Percentiles rank a stretch among this genome's conserved stretches.
Conservation (phyloP, 2,888 invertebrate genomes). For the Bembecia ichneumoniformis region DNA sequence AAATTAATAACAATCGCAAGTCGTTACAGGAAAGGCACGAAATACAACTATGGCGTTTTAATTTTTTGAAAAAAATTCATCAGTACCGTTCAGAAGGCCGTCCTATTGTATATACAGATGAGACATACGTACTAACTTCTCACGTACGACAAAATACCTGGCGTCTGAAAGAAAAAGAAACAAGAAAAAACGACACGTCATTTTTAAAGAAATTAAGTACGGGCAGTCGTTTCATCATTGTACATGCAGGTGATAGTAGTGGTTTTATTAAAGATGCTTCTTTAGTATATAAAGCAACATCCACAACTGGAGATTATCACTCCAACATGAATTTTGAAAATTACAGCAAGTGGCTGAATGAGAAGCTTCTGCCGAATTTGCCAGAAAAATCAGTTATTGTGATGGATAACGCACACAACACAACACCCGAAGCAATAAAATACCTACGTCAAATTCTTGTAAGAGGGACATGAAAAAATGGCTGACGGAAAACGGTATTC, state of each 20-base stretch:
- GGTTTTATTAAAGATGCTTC: conserved; percentile 18
- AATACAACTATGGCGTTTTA: not conserved
- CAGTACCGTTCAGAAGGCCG: not conserved
- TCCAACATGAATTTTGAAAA: no score
- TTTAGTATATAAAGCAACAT: conserved; percentile 14
- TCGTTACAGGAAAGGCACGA: not conserved
- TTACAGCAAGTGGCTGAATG: no score
- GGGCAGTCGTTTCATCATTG: conserved; percentile 13
- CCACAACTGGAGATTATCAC: conserved; percentile 15
- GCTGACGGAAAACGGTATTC: not conserved
- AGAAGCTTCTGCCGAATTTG: conserved; percentile 16
- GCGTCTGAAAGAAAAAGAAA: conserved; percentile 8
- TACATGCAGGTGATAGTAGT: conserved; percentile 15
- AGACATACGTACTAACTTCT: conserved; percentile 9
- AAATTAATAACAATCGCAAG: not conserved
- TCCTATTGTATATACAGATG: conserved; percentile 3
- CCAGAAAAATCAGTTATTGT: conserved; percentile 12
- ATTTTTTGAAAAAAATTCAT: no score
- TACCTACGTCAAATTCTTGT: not conserved
- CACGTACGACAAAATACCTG: conserved; percentile 11
- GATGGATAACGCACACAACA: conserved; percentile 13
- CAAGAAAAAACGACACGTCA: no score
- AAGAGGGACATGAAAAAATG: not conserved
- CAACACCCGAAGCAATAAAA: no score
- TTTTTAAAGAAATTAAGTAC: conserved; percentile 11